These are phyloP conservation scores for Antennarius striatus DNA, from an alignment of 2,113 vertebrate species.

Conservation along the genomic window DNA sequence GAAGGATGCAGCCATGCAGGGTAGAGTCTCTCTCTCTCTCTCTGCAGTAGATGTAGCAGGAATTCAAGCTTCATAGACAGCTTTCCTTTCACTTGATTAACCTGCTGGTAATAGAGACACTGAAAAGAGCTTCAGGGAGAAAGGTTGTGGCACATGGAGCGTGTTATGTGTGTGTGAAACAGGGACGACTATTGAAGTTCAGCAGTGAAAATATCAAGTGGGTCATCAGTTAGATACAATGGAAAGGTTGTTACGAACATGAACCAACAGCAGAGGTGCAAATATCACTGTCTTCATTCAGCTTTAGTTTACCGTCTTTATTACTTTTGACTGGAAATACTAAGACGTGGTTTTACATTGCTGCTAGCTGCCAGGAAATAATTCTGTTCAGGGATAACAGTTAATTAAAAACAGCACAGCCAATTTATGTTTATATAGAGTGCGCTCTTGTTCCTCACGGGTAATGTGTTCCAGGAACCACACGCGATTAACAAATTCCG, in stretches of 20 bases:
- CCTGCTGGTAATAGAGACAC: constrained; percentile 1
- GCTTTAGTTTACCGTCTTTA: constrained; percentile 45
- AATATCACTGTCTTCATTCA: constrained; percentile 35
- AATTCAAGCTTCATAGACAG: neutral
- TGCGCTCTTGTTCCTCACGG: too few relatives aligned
- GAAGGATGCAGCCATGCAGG: constrained; percentile 26
- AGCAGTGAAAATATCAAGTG: constrained; percentile 27
- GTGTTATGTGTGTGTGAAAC: neutral
- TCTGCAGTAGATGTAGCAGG: constrained; percentile 10
- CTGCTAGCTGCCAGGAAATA: constrained; percentile 29
- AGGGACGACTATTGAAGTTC: neutral
- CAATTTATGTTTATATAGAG: neutral
- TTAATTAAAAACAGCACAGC: constrained; percentile 20
- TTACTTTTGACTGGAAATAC: constrained; percentile 35
- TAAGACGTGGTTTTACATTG: constrained; percentile 24
- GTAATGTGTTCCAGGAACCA: too few relatives aligned
- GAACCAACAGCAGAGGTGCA: constrained; percentile 8
- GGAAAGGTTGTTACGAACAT: constrained; percentile 9
- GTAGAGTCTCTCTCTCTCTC: neutral
- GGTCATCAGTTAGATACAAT: constrained; percentile 17
- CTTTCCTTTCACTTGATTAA: constrained; percentile 1
- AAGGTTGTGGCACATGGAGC: neutral
- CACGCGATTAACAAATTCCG: too few relatives aligned
- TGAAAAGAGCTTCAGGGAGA: neutral
- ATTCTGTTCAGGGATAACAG: constrained; percentile 18